Evolutionary conservation across 2,888 invertebrate species (phyloP), one percentile per base, ranked within the genome.

Genomic region (Automeris io): DNA sequence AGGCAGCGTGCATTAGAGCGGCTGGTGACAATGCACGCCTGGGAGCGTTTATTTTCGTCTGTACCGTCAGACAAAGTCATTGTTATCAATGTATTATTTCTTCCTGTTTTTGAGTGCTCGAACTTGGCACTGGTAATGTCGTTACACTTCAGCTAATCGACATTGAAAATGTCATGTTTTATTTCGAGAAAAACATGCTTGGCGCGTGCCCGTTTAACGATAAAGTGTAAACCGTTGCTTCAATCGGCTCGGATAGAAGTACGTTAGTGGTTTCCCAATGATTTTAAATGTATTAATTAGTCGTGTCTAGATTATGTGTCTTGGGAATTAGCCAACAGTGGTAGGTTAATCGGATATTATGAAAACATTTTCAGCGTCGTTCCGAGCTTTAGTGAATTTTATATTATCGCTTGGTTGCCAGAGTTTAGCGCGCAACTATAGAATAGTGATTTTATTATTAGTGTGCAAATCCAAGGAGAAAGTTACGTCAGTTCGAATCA

Each of bases 21-120:
- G 59, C 57, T 49, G 55, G 61, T 56, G 59, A 60, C 61, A 53
- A 51, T 57, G 57, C 68, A 60, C 61, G 72, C 74, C 79, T 72
- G 76, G 73, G 74, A 69, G 62, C 59, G 73, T 73, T 29, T 83
- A 85, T 85, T 83, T 83, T 74, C 43, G 76, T 76, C 68, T 52
- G 64, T 69, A 66, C 61, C 64, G 57, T 56, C 67, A 55, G 50
- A 47, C 66, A 68, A 60, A 69, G 62, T 62, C 65, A 67, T 70
- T 68, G 69, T 74, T 73, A 75, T 72, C 67, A 62, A 55, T 54
- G 58, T 63, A 68, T 68, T 67, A 68, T 70, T 69, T 70, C 73
- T 81, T 79, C 73, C 74, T 76, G 74, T 65, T 73, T 69, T 61
- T 60, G 45, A 49, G 57, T 62, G 62, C 62, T 58, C 53, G 74